Evolutionary conservation across 2,113 vertebrate genomes (phyloP).

Genomic region (Crotalus tigris): DNA sequence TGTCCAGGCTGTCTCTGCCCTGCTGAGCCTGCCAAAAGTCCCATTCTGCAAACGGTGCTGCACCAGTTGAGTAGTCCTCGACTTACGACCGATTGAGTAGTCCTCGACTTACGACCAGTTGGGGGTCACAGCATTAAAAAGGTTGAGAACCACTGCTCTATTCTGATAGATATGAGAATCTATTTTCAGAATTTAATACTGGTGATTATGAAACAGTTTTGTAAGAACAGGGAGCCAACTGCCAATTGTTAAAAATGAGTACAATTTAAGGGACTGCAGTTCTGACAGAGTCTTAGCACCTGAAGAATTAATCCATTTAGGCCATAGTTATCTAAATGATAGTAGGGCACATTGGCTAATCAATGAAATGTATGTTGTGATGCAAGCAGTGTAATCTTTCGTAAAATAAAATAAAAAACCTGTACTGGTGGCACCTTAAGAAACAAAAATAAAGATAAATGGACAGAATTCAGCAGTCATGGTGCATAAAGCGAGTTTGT

Average conservation of each 20-base stretch:
- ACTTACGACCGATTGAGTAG: too few species aligned
- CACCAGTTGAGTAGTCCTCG: too few species aligned
- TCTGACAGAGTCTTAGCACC: not conserved
- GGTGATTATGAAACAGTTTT: constrained; percentile 1
- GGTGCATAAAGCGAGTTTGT: not conserved
- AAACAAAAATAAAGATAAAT: not conserved
- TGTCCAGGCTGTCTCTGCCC: too few species aligned
- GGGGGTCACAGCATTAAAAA: too few species aligned
- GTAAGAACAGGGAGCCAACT: not conserved
- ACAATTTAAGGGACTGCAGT: not conserved
- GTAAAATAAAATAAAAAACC: not conserved
- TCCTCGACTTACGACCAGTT: too few species aligned
- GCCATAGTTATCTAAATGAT: not conserved
- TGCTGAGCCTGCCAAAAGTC: too few species aligned
- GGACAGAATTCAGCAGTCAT: not conserved
- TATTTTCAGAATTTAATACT: constrained; percentile 9
- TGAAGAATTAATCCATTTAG: constrained; percentile 1
- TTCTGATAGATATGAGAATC: not conserved
- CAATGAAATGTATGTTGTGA: not conserved
- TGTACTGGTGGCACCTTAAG: not conserved
- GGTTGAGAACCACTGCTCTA: not conserved
- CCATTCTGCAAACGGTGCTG: too few species aligned
- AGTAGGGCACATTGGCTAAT: not conserved
- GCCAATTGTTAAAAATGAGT: not conserved
- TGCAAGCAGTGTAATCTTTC: not conserved